These are phyloP conservation scores for Drosophila fungiperda DNA, from an alignment of 2,888 invertebrate species.

Conservation along the genomic window DNA sequence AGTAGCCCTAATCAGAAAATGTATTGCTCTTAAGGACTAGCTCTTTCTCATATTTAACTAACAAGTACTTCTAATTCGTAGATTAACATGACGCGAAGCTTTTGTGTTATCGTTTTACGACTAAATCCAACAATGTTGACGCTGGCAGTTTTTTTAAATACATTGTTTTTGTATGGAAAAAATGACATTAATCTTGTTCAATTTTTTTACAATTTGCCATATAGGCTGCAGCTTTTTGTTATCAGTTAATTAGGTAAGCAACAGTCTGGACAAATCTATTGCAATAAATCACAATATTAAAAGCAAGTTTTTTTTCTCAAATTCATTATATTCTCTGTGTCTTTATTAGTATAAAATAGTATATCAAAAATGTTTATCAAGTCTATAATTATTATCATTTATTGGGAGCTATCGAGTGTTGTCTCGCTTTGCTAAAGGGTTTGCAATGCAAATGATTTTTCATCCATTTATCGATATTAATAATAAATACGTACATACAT, in stretches of 20 bases:
- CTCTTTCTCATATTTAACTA: slow-evolving; percentile 1
- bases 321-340: slow-evolving; percentile 58
- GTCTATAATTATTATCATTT: slow-evolving; percentile 80
- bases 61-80: slow-evolving; percentile 1
- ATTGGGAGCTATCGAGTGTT: slow-evolving; percentile 61
- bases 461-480: slow-evolving; percentile 59
- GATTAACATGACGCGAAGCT: slow-evolving; percentile 1
- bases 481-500: slow-evolving; percentile 63
- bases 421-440: slow-evolving; percentile 39
- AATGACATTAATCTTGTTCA: background rate
- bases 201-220: background rate
- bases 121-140: background rate
- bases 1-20: slow-evolving; percentile 24
- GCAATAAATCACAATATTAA: background rate
- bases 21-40: slow-evolving; percentile 6
- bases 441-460: slow-evolving; percentile 50
- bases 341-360: slow-evolving; percentile 79
- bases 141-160: background rate
- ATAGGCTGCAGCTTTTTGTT: background rate
- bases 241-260: background rate
- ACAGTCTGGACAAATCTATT: background rate
- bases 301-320: background rate
- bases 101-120: slow-evolving; percentile 16
- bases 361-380: slow-evolving; percentile 78
- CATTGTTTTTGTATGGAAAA: background rate